Evolutionary conservation across 1,140 invertebrate species (phyloP).

Genomic region (Spodoptera litura): DNA sequence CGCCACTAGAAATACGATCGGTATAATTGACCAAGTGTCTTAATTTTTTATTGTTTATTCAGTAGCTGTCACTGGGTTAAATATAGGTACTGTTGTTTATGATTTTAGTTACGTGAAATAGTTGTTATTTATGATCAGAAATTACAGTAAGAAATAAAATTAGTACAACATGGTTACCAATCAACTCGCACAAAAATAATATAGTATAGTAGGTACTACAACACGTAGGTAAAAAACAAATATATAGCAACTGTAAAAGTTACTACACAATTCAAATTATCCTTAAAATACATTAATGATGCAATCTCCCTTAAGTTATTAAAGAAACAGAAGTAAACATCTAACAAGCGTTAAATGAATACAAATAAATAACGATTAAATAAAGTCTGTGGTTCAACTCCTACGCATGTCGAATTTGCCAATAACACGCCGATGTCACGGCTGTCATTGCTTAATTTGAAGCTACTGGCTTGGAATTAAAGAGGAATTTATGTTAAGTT

Average conservation of each 20-base stretch:
- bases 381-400: slow-evolving; percentile 41
- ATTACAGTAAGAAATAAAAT: no score
- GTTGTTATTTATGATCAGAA: no score
- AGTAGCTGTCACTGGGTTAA: slow-evolving; percentile 1
- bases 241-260: no score
- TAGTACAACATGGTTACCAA: no score
- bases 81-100: no score
- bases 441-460: slow-evolving; percentile 38
- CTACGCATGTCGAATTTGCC: slow-evolving; percentile 58
- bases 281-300: no score
- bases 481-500: slow-evolving; percentile 3
- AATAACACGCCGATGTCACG: slow-evolving; percentile 59
- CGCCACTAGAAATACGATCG: background rate
- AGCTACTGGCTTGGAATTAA: slow-evolving; percentile 13
- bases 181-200: no score
- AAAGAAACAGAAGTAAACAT: background rate
- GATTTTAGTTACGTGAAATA: no score
- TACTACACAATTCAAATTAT: no score
- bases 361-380: slow-evolving; percentile 47
- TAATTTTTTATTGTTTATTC: background rate
- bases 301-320: background rate
- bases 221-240: no score
- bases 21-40: slow-evolving; percentile 7
- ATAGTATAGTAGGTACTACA: no score
- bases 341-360: slow-evolving; percentile 60